Evolutionary conservation across 2,113 vertebrate genomes (phyloP), one percentile per base, ranked within the genome.

Genomic region (Prunella himalayana): DNA sequence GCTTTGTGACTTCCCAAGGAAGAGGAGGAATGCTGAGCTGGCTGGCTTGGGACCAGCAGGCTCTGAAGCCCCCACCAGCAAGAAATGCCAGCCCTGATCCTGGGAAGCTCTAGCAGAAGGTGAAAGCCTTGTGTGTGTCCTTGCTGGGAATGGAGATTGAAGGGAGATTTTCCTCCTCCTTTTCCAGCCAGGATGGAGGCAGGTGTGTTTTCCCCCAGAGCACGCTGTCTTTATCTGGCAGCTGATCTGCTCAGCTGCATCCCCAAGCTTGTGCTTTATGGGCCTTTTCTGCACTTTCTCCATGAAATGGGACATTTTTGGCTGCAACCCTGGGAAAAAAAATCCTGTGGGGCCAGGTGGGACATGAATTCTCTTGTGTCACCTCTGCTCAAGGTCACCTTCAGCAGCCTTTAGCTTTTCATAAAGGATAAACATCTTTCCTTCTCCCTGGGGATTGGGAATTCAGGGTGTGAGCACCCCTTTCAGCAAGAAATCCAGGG

Each of bases 211-310:
- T 33, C 44, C 44, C 75, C 41, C 14, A 44, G 51, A 66, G 72
- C 69, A 37, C 0, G 0, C 57, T n/a, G 45, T 17, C 79, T 60
- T 45, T 17, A 47, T 44, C 28, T n/a, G 8, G 10, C 92, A 60
- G 88, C 76, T 1, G 50, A 70, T 57, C 79, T 75, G 35, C 86
- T 95, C 86, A 61, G 75, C 54, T 83, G 81, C 54, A 60, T 86
- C 93, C 91, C 93, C 9, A 37, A 37, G 47, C 88, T 89, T 3
- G 30, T 87, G 30, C 87, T 97, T 80, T 94, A 92, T 30, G 93
- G 97, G 86, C 69, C 88, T 1, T 95, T 96, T 37, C 83, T 97
- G n/a, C 83, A 82, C 30, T 80, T 97, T n/a, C 93, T 68, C 2
- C 9, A 35, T 3, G 53, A 69, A 65, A 84, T 3, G 1, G 89